These are phyloP conservation scores for Gallinago stenura DNA, from an alignment of 2,797 vertebrate species.

Conservation along the genomic window DNA sequence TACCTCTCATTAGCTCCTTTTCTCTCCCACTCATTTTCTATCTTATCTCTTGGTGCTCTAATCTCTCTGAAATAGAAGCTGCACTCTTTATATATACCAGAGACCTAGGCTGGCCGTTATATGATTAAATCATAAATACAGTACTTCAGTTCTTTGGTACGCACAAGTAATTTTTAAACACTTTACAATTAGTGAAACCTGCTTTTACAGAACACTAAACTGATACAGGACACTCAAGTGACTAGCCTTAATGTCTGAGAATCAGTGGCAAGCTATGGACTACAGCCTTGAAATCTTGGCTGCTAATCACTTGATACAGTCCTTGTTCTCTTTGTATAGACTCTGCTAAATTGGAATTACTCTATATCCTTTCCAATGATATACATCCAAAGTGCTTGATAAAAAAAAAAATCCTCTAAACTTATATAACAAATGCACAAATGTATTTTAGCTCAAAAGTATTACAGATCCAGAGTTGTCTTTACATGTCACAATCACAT, in stretches of 20 bases:
- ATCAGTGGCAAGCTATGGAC: background rate
- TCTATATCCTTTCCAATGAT: background rate
- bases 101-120: background rate
- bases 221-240: background rate
- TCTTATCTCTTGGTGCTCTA: background rate
- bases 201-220: background rate
- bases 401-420: slow-evolving; percentile 2
- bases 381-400: background rate
- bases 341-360: background rate
- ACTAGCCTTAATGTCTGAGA: background rate
- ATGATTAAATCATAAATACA: background rate
- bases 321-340: background rate
- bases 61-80: background rate
- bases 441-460: slow-evolving; percentile 50
- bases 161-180: background rate
- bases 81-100: background rate
- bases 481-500: slow-evolving; percentile 72
- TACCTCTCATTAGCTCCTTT: background rate
- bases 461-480: slow-evolving; percentile 47
- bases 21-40: background rate
- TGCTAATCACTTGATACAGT: background rate
- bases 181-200: background rate
- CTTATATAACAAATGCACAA: slow-evolving; percentile 60
- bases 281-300: background rate
- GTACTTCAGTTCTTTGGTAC: background rate